Evolutionary conservation across 2,113 vertebrate genomes (phyloP).

Genomic region (Ochotona princeps): DNA sequence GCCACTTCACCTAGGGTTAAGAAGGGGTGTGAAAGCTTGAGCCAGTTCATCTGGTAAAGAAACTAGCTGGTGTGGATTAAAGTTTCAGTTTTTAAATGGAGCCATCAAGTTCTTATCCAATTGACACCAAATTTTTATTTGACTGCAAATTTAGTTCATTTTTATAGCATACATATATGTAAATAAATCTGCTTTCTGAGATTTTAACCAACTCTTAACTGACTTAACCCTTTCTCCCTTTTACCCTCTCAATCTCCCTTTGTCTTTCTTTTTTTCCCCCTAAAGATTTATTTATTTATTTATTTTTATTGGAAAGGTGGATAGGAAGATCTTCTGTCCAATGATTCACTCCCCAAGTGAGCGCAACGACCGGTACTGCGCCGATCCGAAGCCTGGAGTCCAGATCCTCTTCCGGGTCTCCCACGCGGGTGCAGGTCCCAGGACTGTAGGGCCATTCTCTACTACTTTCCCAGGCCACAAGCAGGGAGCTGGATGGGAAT

Average conservation of each 20-base stretch:
- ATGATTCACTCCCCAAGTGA: too few relatives aligned
- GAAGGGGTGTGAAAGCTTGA: neutral
- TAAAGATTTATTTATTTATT: too few relatives aligned
- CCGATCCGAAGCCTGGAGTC: too few relatives aligned
- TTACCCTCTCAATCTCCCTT: neutral
- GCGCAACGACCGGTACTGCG: too few relatives aligned
- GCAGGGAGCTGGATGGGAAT: too few relatives aligned
- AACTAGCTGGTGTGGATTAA: neutral
- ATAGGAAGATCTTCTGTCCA: too few relatives aligned
- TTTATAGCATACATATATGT: neutral
- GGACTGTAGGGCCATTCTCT: too few relatives aligned
- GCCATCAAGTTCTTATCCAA: neutral
- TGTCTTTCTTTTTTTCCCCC: neutral
- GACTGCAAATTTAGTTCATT: conserved; percentile 35
- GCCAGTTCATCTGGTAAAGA: neutral
- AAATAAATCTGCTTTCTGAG: neutral
- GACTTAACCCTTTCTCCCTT: neutral
- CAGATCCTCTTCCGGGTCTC: too few relatives aligned
- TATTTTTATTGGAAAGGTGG: too few relatives aligned
- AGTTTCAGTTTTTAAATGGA: conserved; percentile 11
- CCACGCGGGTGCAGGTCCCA: too few relatives aligned
- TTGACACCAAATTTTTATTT: neutral
- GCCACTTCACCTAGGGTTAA: neutral
- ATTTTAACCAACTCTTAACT: conserved; percentile 33
- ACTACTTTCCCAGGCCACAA: too few relatives aligned